A percentile compares a stretch with the other conserved stretches of the same genome.
phyloP scores from a whole-genome alignment of 2,113 vertebrate species.

The Gobius niger region DNA sequence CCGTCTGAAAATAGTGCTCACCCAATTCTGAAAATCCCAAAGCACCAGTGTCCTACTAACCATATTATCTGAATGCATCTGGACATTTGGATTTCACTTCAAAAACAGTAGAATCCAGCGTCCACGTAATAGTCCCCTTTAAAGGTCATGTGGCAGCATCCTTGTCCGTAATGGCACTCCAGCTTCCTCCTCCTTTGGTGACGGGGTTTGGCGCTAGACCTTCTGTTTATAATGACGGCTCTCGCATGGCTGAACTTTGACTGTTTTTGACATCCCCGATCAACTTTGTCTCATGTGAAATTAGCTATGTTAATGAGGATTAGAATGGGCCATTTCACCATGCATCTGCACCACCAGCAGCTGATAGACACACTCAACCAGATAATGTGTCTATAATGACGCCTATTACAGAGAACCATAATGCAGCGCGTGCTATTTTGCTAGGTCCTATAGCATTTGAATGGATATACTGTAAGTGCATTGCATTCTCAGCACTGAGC shows the following conservation, averaged over 20 bases:
- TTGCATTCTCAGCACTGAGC: slow-evolving; percentile 27
- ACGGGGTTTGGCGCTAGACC: slow-evolving; percentile 23
- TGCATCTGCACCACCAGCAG: slow-evolving; percentile 44
- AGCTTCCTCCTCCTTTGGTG: slow-evolving; percentile 20
- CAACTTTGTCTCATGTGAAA: slow-evolving; percentile 66
- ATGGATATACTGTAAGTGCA: too few species aligned
- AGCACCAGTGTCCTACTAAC: neutral
- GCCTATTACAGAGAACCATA: slow-evolving; percentile 49
- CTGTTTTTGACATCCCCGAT: slow-evolving; percentile 55
- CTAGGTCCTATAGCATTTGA: slow-evolving; percentile 30
- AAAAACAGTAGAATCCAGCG: slow-evolving; percentile 10
- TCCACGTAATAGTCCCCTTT: slow-evolving; percentile 38
- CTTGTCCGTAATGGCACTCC: slow-evolving; percentile 43
- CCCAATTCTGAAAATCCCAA: neutral
- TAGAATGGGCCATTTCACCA: slow-evolving; percentile 66
- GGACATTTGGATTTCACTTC: slow-evolving; percentile 12
- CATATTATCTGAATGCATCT: neutral
- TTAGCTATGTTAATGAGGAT: slow-evolving; percentile 69
- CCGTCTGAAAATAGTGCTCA: neutral
- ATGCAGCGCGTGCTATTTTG: slow-evolving; percentile 35
- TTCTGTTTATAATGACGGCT: slow-evolving; percentile 9
- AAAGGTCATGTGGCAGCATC: slow-evolving; percentile 47
- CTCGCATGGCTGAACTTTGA: slow-evolving; percentile 58
- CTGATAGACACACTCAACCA: slow-evolving; percentile 55
- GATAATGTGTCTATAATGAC: slow-evolving; percentile 65